phyloP scores from a whole-genome alignment of 2,113 vertebrate genomes.

The Bujurquina vittata region DNA sequence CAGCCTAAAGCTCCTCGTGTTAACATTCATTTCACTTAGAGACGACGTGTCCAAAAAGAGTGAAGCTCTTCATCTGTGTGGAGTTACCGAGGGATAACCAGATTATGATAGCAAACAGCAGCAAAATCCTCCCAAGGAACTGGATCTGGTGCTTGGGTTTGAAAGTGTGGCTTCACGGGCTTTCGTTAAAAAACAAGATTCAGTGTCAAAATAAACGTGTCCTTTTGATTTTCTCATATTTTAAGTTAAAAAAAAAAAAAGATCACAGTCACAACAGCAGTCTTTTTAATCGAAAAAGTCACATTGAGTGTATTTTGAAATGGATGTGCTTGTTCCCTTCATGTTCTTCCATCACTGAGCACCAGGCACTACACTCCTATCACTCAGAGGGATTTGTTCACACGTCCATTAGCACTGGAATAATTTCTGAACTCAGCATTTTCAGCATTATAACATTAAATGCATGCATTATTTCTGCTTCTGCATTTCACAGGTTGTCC shows the following conservation, averaged over 20 bases:
- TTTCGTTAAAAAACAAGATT: too few species aligned
- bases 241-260: background rate
- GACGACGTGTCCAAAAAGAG: too few species aligned
- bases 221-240: background rate
- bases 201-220: background rate
- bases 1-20: too few species aligned
- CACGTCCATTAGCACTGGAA: background rate
- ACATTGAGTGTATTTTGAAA: background rate
- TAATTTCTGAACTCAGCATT: background rate
- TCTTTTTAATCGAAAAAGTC: background rate
- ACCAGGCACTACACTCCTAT: background rate
- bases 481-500: constrained; percentile 74
- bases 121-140: background rate
- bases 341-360: background rate
- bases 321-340: rapidly evolving
- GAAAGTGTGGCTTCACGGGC: background rate
- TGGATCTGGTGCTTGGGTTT: background rate
- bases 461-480: background rate
- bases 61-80: background rate
- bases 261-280: background rate
- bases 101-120: background rate
- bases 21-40: too few species aligned
- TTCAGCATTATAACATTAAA: background rate
- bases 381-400: background rate
- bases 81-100: background rate